Evolutionary conservation across 2,797 vertebrate species (phyloP).

Genomic region (Anableps anableps): DNA sequence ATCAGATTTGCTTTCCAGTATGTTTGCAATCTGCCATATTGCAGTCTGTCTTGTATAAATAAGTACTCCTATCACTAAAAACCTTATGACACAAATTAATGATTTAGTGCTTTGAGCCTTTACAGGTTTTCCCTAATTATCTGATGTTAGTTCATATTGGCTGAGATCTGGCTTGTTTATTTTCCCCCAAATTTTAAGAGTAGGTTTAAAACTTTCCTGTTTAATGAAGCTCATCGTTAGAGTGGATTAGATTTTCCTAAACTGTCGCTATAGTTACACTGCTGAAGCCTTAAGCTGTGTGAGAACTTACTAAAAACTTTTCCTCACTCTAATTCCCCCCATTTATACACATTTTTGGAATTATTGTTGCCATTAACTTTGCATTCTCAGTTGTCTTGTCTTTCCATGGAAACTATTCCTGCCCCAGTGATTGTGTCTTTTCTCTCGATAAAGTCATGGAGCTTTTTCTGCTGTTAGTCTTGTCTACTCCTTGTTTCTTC

Average conservation of each 20-base stretch:
- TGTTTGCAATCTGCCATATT: conserved; percentile 56
- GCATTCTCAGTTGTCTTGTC: not conserved
- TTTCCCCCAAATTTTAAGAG: conserved; percentile 8
- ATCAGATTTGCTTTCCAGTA: conserved; percentile 56
- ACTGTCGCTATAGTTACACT: not conserved
- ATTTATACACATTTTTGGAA: not conserved
- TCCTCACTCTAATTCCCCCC: not conserved
- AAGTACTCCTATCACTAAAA: conserved; percentile 18
- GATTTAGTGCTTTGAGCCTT: conserved; percentile 21
- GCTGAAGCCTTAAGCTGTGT: not conserved
- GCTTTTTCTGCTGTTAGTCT: not conserved
- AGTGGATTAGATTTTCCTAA: not conserved
- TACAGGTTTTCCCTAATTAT: conserved; percentile 3
- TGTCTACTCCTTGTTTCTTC: not conserved
- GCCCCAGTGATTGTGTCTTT: not conserved
- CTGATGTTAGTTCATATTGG: not conserved
- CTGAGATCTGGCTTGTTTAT: not conserved
- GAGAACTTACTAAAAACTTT: not conserved
- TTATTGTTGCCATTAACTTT: not conserved
- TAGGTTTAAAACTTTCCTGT: not conserved
- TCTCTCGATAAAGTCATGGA: not conserved
- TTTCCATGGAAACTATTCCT: not conserved
- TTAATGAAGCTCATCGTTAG: conserved; percentile 1
- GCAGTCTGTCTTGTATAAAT: conserved; percentile 39
- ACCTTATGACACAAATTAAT: conserved; percentile 30